A percentile compares a stretch with the other conserved stretches of the same genome.
phyloP scores from a whole-genome alignment of 2,888 invertebrate genomes.

The Eulithis testata region DNA sequence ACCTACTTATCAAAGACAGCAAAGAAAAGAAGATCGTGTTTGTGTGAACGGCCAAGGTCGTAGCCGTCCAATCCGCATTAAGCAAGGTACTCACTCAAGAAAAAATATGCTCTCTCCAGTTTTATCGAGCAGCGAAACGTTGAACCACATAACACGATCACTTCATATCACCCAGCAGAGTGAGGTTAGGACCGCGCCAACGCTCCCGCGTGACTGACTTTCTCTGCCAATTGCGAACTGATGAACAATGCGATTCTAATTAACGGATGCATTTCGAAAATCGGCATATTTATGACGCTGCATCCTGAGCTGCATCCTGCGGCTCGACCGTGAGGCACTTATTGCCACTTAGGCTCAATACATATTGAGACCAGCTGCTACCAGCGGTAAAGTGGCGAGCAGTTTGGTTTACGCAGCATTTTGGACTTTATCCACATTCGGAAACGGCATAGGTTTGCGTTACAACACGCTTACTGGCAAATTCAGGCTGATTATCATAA shows the following conservation, averaged over 20 bases:
- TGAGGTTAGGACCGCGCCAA: slow-evolving; percentile 29
- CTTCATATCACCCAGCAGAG: slow-evolving; percentile 48
- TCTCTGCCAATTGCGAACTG: slow-evolving; percentile 37
- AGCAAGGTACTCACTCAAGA: slow-evolving; percentile 62
- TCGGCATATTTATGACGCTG: slow-evolving; percentile 51
- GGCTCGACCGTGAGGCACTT: slow-evolving; percentile 39
- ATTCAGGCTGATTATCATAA: no score
- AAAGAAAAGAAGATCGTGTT: no score
- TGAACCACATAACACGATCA: slow-evolving; percentile 63
- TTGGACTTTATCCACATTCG: not conserved
- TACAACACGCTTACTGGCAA: no score
- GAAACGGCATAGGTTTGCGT: no score
- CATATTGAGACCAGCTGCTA: not conserved
- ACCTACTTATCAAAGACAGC: no score
- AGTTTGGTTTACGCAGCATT: not conserved
- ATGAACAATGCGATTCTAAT: slow-evolving; percentile 48
- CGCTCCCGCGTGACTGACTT: slow-evolving; percentile 34
- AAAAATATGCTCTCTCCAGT: slow-evolving; percentile 62
- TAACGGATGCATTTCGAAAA: slow-evolving; percentile 71
- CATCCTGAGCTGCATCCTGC: slow-evolving; percentile 64
- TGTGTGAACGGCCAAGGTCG: no score
- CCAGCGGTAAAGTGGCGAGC: not conserved
- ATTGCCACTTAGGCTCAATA: slow-evolving; percentile 14
- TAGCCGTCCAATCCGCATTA: no score
- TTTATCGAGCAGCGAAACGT: slow-evolving; percentile 63